Evolutionary conservation across 2,888 invertebrate species (phyloP).

Genomic region (Shargacucullia verbasci): DNA sequence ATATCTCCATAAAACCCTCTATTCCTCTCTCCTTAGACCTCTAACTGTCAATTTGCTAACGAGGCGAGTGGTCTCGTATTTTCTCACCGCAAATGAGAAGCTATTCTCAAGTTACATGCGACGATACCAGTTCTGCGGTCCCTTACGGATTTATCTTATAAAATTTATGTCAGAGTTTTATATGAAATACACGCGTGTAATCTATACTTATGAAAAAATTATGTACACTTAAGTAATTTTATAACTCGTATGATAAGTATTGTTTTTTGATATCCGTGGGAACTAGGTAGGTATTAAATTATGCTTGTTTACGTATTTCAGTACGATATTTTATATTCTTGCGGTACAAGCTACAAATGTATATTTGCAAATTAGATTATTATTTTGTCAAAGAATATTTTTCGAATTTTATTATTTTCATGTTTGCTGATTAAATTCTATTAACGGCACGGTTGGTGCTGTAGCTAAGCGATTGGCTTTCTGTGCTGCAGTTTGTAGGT

Average conservation of each 20-base stretch:
- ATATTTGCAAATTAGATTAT: not conserved
- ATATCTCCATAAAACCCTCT: too few relatives aligned
- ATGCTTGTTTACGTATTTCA: too few relatives aligned
- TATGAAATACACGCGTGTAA: not conserved
- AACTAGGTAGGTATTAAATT: not conserved
- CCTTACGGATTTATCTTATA: conserved; percentile 14
- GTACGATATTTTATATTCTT: too few relatives aligned
- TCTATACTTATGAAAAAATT: not conserved
- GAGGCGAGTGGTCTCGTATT: conserved; percentile 16
- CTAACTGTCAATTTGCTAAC: conserved; percentile 29
- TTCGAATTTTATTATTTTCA: too few relatives aligned
- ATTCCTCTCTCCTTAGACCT: not conserved
- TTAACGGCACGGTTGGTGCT: too few relatives aligned
- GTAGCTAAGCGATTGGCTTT: too few relatives aligned
- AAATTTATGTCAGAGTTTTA: conserved; percentile 8
- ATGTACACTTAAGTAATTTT: conserved; percentile 5
- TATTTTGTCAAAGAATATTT: too few relatives aligned
- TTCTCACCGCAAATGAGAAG: conserved; percentile 28
- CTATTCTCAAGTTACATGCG: conserved; percentile 23
- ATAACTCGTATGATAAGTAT: not conserved
- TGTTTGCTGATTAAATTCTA: too few relatives aligned
- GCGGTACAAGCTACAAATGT: too few relatives aligned
- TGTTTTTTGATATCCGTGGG: conserved; percentile 18
- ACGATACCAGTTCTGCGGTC: conserved; percentile 20
- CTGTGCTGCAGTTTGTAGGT: too few relatives aligned